These are phyloP conservation scores for Chaenocephalus aceratus DNA, from an alignment of 2,113 vertebrate genomes.

Conservation along the genomic window DNA sequence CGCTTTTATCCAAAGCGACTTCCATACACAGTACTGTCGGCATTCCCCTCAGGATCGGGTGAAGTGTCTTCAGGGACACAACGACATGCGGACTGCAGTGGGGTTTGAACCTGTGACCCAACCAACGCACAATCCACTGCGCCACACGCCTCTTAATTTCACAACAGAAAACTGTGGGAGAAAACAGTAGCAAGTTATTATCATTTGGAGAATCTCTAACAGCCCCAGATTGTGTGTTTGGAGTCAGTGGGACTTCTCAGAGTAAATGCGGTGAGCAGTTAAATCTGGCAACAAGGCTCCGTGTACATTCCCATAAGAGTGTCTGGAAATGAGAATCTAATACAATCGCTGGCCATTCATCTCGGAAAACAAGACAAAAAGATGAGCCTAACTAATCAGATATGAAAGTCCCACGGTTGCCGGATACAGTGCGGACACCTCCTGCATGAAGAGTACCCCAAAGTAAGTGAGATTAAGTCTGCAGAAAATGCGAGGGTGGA, in stretches of 20 bases:
- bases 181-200: background rate
- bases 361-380: background rate
- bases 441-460: background rate
- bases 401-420: background rate
- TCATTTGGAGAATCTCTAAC: no score
- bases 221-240: background rate
- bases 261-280: background rate
- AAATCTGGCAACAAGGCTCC: background rate
- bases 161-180: background rate
- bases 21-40: no score
- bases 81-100: no score
- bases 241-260: background rate
- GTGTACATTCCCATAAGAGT: background rate
- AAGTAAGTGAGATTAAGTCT: slow-evolving; percentile 20
- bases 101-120: no score
- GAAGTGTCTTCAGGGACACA: no score
- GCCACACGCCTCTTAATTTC: background rate
- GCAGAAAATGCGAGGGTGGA: background rate
- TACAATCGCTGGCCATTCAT: slow-evolving; percentile 9
- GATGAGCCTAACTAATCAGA: background rate
- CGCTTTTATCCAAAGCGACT: no score
- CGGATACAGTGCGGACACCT: background rate
- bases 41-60: no score
- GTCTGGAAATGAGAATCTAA: slow-evolving; percentile 15
- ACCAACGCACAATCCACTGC: no score